Conservation (phyloP, 2,797 vertebrate species). For the Chelmon rostratus region DNA sequence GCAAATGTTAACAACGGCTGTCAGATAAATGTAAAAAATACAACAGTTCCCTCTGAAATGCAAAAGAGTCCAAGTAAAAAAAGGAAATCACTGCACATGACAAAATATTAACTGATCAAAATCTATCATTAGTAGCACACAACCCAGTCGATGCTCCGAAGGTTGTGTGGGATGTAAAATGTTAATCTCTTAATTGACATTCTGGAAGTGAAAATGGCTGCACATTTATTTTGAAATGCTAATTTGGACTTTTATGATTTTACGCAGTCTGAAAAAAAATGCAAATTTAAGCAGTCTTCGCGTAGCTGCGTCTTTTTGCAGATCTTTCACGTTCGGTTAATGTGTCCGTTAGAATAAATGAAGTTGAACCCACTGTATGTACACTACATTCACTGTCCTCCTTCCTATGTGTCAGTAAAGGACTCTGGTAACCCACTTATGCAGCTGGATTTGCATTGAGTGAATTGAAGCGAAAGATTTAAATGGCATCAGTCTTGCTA, state of each 20-base stretch:
- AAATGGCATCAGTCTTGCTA: constrained; percentile 84
- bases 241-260: constrained; percentile 3
- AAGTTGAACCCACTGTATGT: constrained; percentile 26
- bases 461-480: constrained; percentile 82
- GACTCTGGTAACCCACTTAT: constrained; percentile 77
- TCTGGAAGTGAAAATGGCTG: neutral
- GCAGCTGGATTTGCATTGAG: constrained; percentile 81
- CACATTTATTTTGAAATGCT: constrained; percentile 12
- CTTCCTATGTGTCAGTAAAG: constrained; percentile 54
- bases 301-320: constrained; percentile 14
- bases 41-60: neutral
- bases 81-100: neutral
- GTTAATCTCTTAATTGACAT: constrained; percentile 25
- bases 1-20: neutral
- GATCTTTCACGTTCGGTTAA: constrained; percentile 34
- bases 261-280: neutral
- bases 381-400: constrained; percentile 38
- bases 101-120: neutral
- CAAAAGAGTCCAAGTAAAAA: neutral
- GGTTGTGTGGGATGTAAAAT: neutral
- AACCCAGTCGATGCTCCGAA: neutral
- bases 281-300: neutral
- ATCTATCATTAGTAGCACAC: neutral
- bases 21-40: neutral
- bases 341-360: constrained; percentile 41